Evolutionary conservation across 2,888 invertebrate species (phyloP).

Genomic region (Anoplius nigerrimus): DNA sequence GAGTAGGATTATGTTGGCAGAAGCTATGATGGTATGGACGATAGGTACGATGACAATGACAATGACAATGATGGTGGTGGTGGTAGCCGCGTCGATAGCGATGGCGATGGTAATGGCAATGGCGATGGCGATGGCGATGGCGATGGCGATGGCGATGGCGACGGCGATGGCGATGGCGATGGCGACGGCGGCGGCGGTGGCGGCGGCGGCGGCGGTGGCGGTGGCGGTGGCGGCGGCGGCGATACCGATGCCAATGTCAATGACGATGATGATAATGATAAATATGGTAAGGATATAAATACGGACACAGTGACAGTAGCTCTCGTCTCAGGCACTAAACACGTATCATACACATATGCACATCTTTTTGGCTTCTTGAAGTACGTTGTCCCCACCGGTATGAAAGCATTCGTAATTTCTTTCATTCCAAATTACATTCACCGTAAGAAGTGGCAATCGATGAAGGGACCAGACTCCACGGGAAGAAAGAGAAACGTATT

Average conservation of each 20-base stretch:
- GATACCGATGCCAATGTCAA: not conserved
- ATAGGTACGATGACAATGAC: not conserved
- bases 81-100: not conserved
- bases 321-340: too few species aligned
- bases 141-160: not conserved
- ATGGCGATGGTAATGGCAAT: constrained; percentile 2
- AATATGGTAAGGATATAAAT: not conserved
- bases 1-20: too few species aligned
- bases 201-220: not conserved
- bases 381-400: too few species aligned
- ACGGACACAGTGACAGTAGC: too few species aligned
- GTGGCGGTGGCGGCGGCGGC: not conserved
- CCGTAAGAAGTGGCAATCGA: too few species aligned
- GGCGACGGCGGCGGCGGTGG: not conserved
- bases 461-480: too few species aligned
- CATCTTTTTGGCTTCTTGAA: too few species aligned
- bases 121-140: constrained; percentile 1
- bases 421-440: too few species aligned
- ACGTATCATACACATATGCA: too few species aligned
- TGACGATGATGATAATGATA: not conserved
- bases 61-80: not conserved
- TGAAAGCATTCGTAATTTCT: too few species aligned
- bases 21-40: too few species aligned
- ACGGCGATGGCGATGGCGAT: constrained; percentile 3
- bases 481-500: too few species aligned